Base-by-base conservation (phyloP, 1,140 invertebrate genomes). In the Branchinecta lynchi region DNA sequence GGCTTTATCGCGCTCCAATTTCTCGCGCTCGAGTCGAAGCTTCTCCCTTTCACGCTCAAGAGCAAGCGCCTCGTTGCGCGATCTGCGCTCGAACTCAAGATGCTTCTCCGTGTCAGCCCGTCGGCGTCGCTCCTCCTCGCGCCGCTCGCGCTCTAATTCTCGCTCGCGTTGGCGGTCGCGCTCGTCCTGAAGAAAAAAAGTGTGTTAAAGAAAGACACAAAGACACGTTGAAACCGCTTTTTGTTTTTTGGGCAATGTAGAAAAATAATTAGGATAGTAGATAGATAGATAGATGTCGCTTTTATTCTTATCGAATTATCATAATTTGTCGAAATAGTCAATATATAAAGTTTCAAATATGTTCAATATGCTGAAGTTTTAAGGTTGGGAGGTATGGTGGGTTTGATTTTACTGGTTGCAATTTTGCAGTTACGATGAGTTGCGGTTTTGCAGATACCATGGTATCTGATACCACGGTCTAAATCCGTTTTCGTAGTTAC, bases 21-120 rank as follows among this genome's bases (percentile, higher is more conserved):
- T 82, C 74, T 90, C 87, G 32, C 87, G 80, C 78, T 94, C 92
- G 6, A 86, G 76, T 45, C 86, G 82, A 46, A 91, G 78, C 74
- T 88, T 88, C 74, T 90, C 86, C 12, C 88, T 81, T 77, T 91
- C 89, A 43, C 88, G 77, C 68, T 89, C 88, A 45, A 93, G 80
- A 43, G 88, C 83, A 45, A 86, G 82, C 44, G 89, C 87, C 78
- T 95, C 92, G 73, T 87, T 85, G 15, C 87, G 81, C 74, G 92
- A 89, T 12, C 86, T 82, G 8, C 89, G 81, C 74, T 92, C 88
- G 12, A 90, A 84, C 74, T 91, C 89, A 8, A 86, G 80, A 71
- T 89, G 84, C 67, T 86, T 81, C 45, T 84, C 80, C 70, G 85
- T 81, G 70, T 88, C 86, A 71, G 87, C 86, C 66, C 86, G 83